Conservation (phyloP, 2,113 vertebrate genomes). For the Limnothrissa miodon region DNA sequence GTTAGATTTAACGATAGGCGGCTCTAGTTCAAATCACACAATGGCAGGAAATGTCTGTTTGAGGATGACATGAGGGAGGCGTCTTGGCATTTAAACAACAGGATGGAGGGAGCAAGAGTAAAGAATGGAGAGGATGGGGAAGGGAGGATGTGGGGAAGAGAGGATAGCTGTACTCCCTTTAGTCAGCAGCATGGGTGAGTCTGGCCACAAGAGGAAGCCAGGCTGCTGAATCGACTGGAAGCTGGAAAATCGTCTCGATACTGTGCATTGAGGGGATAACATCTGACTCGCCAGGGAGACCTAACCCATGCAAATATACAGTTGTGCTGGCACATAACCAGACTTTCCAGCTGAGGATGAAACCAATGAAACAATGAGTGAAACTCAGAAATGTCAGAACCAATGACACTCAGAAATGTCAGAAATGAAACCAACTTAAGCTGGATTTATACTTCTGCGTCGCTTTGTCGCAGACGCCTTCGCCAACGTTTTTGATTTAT, state of each 20-base stretch:
- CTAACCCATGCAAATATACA: not conserved
- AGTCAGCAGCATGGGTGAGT: too few relatives aligned
- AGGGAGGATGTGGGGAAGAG: too few relatives aligned
- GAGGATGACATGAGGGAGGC: not conserved
- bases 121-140: not conserved
- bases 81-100: not conserved
- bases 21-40: not conserved
- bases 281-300: not conserved
- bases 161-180: too few relatives aligned
- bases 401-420: not conserved
- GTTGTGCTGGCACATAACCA: too few relatives aligned
- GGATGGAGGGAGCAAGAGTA: not conserved
- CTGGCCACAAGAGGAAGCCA: not conserved
- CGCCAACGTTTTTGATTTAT: too few relatives aligned
- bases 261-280: not conserved
- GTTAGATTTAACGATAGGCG: not conserved
- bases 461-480: too few relatives aligned
- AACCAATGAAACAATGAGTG: too few relatives aligned
- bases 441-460: too few relatives aligned
- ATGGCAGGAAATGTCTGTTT: not conserved
- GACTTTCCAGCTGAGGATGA: too few relatives aligned
- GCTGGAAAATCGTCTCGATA: not conserved
- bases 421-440: too few relatives aligned
- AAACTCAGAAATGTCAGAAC: too few relatives aligned
- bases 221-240: not conserved